A percentile compares a stretch with the other conserved stretches of the same genome.
Conservation (phyloP, 2,113 vertebrate species). For the Tiliqua scincoides region DNA sequence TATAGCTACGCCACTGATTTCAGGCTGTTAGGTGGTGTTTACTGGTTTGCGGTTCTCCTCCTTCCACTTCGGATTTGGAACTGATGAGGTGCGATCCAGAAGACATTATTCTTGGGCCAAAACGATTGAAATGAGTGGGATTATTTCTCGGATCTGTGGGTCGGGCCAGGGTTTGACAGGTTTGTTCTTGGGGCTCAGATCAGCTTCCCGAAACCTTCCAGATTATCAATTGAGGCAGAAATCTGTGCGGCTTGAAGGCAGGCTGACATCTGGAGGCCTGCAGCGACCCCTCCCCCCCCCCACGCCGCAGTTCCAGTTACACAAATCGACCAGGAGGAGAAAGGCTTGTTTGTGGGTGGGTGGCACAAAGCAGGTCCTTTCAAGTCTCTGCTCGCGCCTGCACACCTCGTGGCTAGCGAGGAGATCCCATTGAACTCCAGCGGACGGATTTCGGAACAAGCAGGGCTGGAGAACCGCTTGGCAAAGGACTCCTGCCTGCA, state of each 20-base stretch:
- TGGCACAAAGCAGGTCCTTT: background rate
- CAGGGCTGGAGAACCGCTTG: too few species aligned
- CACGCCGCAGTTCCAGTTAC: background rate
- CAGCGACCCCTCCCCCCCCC: background rate
- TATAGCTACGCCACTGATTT: too few species aligned
- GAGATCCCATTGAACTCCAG: too few species aligned
- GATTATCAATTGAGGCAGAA: conserved; percentile 5
- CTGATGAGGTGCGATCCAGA: background rate
- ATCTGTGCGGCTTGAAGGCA: background rate
- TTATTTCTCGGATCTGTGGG: background rate
- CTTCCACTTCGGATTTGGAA: background rate
- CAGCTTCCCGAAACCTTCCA: background rate
- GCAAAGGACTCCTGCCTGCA: background rate
- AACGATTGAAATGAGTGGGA: background rate
- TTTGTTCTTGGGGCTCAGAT: background rate
- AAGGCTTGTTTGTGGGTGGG: background rate
- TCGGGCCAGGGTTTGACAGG: background rate
- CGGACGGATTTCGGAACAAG: too few species aligned
- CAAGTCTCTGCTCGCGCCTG: background rate
- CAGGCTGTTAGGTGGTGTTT: background rate
- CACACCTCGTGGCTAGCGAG: too few species aligned
- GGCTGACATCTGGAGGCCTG: background rate
- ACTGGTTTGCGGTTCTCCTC: background rate
- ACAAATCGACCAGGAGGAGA: background rate
- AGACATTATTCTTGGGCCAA: background rate